phyloP scores from a whole-genome alignment of 2,888 invertebrate genomes.

The Tiliacea citrago region DNA sequence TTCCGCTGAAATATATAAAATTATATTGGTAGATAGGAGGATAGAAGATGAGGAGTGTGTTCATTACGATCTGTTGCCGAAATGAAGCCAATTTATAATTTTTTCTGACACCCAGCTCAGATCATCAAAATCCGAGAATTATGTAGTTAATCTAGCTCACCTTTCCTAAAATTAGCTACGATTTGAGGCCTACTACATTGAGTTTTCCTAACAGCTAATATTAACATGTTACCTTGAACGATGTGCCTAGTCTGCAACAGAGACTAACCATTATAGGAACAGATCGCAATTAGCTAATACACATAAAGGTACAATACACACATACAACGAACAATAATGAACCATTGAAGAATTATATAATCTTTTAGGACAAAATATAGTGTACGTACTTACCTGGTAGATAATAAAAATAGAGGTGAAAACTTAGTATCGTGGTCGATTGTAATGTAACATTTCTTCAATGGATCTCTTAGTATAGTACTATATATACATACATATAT shows the following conservation, averaged over 20 bases:
- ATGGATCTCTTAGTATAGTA: constrained; percentile 52
- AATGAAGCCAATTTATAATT: constrained; percentile 88
- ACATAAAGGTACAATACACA: constrained; percentile 75
- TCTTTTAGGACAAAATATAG: neutral
- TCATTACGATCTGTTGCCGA: constrained; percentile 90
- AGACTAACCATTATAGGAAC: constrained; percentile 89
- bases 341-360: constrained; percentile 66
- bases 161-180: constrained; percentile 59
- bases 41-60: constrained; percentile 75
- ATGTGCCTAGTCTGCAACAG: constrained; percentile 72
- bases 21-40: constrained; percentile 74
- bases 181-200: constrained; percentile 53
- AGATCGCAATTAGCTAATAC: constrained; percentile 86
- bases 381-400: constrained; percentile 22
- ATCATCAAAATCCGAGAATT: constrained; percentile 79
- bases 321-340: constrained; percentile 70
- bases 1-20: constrained; percentile 79
- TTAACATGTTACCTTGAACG: constrained; percentile 64
- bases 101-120: constrained; percentile 89
- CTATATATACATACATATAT: constrained; percentile 64
- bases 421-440: neutral
- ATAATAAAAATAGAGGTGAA: neutral
- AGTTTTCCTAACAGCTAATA: constrained; percentile 54
- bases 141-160: constrained; percentile 46
- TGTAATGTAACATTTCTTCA: constrained; percentile 55